These are phyloP conservation scores for Tolypeutes matacus DNA, from an alignment of 2,797 vertebrate species.

Conservation along the genomic window DNA sequence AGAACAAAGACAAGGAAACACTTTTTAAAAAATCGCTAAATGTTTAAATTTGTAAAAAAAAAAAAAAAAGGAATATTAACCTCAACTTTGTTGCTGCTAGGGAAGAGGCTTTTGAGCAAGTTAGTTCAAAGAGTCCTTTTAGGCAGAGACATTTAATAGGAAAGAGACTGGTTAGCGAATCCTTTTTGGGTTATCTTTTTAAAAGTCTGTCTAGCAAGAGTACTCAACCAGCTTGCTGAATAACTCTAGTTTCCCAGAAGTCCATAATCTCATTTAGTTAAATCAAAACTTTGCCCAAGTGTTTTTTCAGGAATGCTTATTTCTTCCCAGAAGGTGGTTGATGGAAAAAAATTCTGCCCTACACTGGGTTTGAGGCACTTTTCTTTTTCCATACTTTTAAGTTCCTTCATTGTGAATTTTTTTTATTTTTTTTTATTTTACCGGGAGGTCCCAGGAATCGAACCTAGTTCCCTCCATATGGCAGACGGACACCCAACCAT, in stretches of 20 bases:
- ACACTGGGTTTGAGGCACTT: not conserved
- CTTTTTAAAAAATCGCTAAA: not conserved
- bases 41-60: not conserved
- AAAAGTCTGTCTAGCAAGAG: not conserved
- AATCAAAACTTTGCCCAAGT: not conserved
- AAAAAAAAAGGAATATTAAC: not conserved
- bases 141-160: not conserved
- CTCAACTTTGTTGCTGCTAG: not conserved
- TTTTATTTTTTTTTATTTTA: no score
- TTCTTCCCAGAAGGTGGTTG: not conserved
- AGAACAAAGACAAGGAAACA: not conserved
- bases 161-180: not conserved
- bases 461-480: no score
- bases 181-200: no score
- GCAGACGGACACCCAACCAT: no score
- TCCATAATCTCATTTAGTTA: not conserved
- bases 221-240: not conserved
- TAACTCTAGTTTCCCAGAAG: not conserved
- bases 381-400: not conserved
- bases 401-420: not conserved
- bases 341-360: not conserved
- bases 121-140: not conserved
- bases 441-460: no score
- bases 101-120: not conserved
- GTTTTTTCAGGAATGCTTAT: not conserved